Percentiles rank a stretch among this genome's conserved stretches.
phyloP scores from a whole-genome alignment of 2,113 vertebrate genomes.

The Caloenas nicobarica region DNA sequence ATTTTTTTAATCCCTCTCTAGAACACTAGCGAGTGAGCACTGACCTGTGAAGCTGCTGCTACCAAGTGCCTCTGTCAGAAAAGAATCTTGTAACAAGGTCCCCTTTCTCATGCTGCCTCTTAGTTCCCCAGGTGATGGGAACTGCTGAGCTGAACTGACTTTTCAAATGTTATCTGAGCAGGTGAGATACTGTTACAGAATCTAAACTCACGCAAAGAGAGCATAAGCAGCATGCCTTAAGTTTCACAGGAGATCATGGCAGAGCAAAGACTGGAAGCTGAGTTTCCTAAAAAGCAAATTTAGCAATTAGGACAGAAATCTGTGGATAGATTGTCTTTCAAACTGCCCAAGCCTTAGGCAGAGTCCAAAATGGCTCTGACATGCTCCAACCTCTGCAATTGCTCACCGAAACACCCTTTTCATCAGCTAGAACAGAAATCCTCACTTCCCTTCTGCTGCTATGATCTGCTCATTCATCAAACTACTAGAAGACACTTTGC shows the following conservation, averaged over 20 bases:
- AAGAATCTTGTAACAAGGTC: fast-evolving
- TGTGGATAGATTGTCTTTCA: not conserved
- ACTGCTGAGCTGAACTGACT: not conserved
- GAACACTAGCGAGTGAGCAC: not conserved
- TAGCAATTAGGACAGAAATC: not conserved
- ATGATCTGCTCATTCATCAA: not conserved
- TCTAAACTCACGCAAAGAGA: not conserved
- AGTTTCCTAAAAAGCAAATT: not conserved
- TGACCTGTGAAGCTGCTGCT: not conserved
- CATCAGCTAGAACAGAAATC: not conserved
- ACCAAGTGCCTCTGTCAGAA: not conserved
- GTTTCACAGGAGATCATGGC: not conserved
- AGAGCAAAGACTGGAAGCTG: not conserved
- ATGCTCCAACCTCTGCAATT: not conserved
- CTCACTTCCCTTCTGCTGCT: not conserved
- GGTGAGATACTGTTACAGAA: not conserved
- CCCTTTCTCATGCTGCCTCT: not conserved
- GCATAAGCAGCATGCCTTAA: not conserved
- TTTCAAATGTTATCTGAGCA: not conserved
- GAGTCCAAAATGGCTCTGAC: not conserved
- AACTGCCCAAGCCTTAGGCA: not conserved
- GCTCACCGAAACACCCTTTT: not conserved
- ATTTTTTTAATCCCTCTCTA: not conserved
- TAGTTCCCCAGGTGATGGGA: not conserved
- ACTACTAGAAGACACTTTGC: not conserved